These are phyloP conservation scores for Caenorhabditis inopinata DNA, from an alignment of 1,140 invertebrate genomes.

Conservation along the genomic window DNA sequence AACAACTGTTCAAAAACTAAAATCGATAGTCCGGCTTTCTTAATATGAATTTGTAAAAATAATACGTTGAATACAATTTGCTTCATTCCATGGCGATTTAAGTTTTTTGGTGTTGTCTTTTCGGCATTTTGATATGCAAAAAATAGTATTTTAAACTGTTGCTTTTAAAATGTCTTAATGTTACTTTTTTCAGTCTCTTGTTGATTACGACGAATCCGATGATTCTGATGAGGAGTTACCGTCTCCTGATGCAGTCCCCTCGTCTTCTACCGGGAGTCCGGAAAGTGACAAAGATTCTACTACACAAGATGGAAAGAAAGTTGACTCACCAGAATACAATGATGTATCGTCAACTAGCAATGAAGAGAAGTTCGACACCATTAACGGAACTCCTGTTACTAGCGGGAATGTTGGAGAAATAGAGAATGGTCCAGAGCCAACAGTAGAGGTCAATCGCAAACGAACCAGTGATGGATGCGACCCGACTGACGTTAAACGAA, in stretches of 20 bases:
- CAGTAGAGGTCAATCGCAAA: not conserved
- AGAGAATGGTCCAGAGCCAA: too few relatives aligned
- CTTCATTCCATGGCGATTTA: too few relatives aligned
- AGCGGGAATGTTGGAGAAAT: not conserved
- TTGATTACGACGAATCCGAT: slow-evolving; percentile 43
- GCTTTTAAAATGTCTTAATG: too few relatives aligned
- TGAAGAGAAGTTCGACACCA: not conserved
- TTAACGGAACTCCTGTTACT: not conserved
- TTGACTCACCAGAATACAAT: slow-evolving; percentile 10
- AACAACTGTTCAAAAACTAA: too few relatives aligned
- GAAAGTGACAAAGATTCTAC: not conserved
- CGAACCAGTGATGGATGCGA: not conserved
- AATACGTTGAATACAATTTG: too few relatives aligned
- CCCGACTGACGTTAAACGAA: not conserved
- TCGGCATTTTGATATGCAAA: too few relatives aligned
- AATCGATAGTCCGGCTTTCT: too few relatives aligned
- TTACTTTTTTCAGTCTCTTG: slow-evolving; percentile 39
- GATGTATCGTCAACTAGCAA: slow-evolving; percentile 1
- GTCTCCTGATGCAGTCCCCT: slow-evolving; percentile 35
- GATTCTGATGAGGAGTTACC: slow-evolving; percentile 30
- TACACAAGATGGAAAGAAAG: slow-evolving; percentile 14
- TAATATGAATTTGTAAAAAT: too few relatives aligned
- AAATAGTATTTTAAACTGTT: too few relatives aligned
- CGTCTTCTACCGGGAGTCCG: slow-evolving; percentile 39
- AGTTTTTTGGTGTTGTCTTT: too few relatives aligned